A percentile compares a stretch with the other conserved stretches of the same genome.
These are phyloP conservation scores for Caenorhabditis uteleia DNA, from an alignment of 2,888 invertebrate genomes.

Conservation along the genomic window DNA sequence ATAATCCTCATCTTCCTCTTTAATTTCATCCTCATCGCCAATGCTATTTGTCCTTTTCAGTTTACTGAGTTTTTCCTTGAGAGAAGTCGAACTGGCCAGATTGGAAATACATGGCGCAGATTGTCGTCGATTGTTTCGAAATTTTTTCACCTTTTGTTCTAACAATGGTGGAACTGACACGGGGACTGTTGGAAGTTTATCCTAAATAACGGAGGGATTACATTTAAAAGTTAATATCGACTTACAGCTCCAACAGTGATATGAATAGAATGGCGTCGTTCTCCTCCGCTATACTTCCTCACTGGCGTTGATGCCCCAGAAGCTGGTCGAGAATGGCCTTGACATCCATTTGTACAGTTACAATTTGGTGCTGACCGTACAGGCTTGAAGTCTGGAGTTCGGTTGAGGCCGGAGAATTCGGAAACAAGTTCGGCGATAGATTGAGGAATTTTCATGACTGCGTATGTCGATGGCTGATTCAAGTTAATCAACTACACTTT, in stretches of 20 bases:
- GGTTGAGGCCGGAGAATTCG: slow-evolving; percentile 26
- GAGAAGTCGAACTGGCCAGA: slow-evolving; percentile 2
- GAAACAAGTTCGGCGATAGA: slow-evolving; percentile 23
- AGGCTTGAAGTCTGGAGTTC: slow-evolving; percentile 18
- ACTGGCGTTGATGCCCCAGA: background rate
- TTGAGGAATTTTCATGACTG: slow-evolving; percentile 25
- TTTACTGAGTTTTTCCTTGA: slow-evolving; percentile 8
- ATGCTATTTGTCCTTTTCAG: background rate
- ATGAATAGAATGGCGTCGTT: background rate
- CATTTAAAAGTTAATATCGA: too few species aligned
- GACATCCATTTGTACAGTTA: background rate
- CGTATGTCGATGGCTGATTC: too few species aligned
- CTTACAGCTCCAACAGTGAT: background rate
- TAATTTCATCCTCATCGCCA: background rate
- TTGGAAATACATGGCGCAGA: slow-evolving; percentile 14
- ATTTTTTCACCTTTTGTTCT: background rate
- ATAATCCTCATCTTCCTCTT: slow-evolving; percentile 1
- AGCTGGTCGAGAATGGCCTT: background rate
- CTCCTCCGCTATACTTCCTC: background rate
- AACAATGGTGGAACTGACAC: too few species aligned
- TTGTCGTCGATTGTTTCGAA: slow-evolving; percentile 1
- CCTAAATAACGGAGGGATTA: background rate
- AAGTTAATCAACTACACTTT: too few species aligned
- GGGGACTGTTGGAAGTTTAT: background rate
- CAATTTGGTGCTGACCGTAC: background rate